phyloP scores from a whole-genome alignment of 1,140 invertebrate species.

The Cotesia vestalis region DNA sequence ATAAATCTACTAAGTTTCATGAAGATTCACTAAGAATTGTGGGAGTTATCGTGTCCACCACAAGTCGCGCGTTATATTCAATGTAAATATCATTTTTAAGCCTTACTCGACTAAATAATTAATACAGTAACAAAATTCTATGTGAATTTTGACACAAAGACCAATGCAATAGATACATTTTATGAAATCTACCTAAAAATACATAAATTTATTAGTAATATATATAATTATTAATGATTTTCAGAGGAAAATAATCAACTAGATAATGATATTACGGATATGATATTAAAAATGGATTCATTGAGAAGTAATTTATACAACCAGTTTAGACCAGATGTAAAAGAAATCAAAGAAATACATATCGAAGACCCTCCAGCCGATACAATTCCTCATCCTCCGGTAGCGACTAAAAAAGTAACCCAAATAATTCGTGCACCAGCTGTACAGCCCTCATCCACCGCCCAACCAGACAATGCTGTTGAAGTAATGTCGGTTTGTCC shows the following conservation, averaged over 20 bases:
- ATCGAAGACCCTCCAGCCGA: conserved; percentile 46
- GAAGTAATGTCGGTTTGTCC: conserved; percentile 60
- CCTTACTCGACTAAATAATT: too few relatives aligned
- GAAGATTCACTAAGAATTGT: too few relatives aligned
- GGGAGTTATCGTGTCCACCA: too few relatives aligned
- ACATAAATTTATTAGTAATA: conserved; percentile 15
- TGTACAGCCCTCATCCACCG: conserved; percentile 47
- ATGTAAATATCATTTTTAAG: too few relatives aligned
- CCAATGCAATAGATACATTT: too few relatives aligned
- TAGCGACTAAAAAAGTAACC: conserved; percentile 60
- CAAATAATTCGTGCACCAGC: conserved; percentile 46
- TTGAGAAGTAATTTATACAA: conserved; percentile 56
- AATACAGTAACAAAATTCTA: too few relatives aligned
- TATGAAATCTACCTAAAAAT: too few relatives aligned
- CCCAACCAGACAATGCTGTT: conserved; percentile 60
- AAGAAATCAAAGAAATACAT: conserved; percentile 53
- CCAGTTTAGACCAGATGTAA: conserved; percentile 56
- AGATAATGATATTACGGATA: conserved; percentile 49
- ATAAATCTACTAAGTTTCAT: too few relatives aligned
- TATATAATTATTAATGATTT: background rate
- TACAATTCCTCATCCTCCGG: conserved; percentile 39
- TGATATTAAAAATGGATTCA: conserved; percentile 54
- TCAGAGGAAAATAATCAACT: conserved; percentile 47
- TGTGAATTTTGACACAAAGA: too few relatives aligned
- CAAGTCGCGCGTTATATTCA: too few relatives aligned